Evolutionary conservation across 2,113 vertebrate genomes (phyloP), one percentile per base, ranked within the genome.

Genomic region (Nyctibius bracteatus): DNA sequence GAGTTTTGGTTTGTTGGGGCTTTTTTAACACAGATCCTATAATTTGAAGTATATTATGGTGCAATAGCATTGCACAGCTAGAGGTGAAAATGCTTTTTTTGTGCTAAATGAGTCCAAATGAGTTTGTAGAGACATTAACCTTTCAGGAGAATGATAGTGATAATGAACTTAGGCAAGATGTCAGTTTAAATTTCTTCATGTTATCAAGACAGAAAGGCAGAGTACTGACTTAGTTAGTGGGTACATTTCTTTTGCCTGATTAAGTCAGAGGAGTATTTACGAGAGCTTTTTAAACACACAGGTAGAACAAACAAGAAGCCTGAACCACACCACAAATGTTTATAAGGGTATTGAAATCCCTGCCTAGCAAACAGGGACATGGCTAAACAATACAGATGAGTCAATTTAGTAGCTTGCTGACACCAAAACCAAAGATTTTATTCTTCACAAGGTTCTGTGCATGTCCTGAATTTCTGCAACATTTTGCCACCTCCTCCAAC

Each of bases 1-100:
- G 0, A 52, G 1, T 55, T 88, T 55, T 8, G 1, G 1, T 12
- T 20, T 49, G 6, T 28, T 81, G n/a, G 14, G 14, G 9, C 31
- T 28, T 22, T 14, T 8, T 22, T 47, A 33, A 43, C 20, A 37
- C 14, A 71, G 12, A 37, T 5, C 1, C 21, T 17, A 41, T 66
- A 62, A 72, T 62, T 87, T 70, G 24, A 68, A 63, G 9, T 47
- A 61, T 30, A 30, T 77, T 61, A 55, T 52, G 6, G 24, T 62
- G 46, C 27, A 61, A 27, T 65, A 87, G 39, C 5, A 35, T 43
- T 70, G 24, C 55, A 73, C 21, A 87, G 24, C 44, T 54, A 22
- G 59, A 86, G 20, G 5, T 47, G 8, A 46, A 59, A 74, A 62
- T 41, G 1, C 4, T 33, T n/a, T 3, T 46, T 58, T 75, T 74